A percentile compares a stretch with the other conserved stretches of the same genome.
Evolutionary conservation across 2,113 vertebrate genomes (phyloP).

Genomic region (Talpa occidentalis): DNA sequence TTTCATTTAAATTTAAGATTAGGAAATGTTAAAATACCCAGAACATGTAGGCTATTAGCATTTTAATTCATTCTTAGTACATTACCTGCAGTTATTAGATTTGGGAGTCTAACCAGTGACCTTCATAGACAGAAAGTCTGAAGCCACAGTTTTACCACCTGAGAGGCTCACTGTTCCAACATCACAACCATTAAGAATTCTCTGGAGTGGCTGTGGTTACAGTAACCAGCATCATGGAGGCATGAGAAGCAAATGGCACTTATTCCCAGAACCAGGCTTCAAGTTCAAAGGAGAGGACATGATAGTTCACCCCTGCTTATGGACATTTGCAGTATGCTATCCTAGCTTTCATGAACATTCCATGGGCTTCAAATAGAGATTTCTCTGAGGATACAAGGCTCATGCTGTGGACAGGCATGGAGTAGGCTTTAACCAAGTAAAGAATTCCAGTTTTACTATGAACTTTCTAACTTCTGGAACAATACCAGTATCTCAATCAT

Average conservation of each 20-base stretch:
- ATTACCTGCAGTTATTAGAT: constrained; percentile 65
- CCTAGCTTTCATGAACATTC: background rate
- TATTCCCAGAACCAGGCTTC: background rate
- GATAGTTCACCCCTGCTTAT: background rate
- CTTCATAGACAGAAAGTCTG: constrained; percentile 23
- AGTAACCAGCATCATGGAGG: background rate
- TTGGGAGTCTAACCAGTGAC: constrained; percentile 42
- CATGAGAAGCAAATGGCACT: background rate
- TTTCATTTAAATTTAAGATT: constrained; percentile 81
- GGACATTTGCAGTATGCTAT: background rate
- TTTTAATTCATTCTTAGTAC: constrained; percentile 78
- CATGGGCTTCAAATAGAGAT: background rate
- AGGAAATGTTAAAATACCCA: constrained; percentile 75
- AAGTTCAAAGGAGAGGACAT: background rate
- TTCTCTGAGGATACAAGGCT: background rate
- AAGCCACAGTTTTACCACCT: background rate
- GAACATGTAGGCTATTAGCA: constrained; percentile 64
- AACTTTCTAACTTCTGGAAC: background rate
- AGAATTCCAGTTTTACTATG: background rate
- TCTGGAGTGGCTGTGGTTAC: background rate
- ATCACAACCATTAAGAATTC: background rate
- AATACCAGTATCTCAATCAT: background rate
- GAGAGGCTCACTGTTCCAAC: fast-evolving
- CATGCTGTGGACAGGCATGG: background rate
- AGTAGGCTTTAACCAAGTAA: background rate